Evolutionary conservation across 2,888 invertebrate genomes (phyloP), one percentile per base, ranked within the genome.

Genomic region (Hipparchia semele): DNA sequence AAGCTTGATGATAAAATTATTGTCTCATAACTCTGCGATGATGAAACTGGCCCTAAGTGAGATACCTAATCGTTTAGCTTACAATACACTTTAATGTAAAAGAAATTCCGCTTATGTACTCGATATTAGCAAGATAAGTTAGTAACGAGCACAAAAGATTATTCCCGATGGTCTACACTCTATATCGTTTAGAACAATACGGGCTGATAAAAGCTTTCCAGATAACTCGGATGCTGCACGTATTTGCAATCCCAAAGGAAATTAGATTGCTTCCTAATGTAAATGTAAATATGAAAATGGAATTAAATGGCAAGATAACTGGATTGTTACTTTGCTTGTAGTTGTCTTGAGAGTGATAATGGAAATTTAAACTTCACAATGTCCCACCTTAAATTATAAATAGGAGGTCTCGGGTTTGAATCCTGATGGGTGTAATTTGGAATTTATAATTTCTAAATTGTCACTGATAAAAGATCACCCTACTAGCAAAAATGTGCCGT

Each of bases 211-310:
- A 51, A 60, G 68, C 68, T 60, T 61, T 58, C 51, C 56, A 33
- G 60, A 69, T 69, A 60, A 60, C 49, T 33, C 51, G 68, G 49
- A 49, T 69, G 68, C 60, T 60, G 61, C 69, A 69, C 60, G 69
- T 69, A 53, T 61, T 13, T 53, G 53, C 60, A n/a, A 69, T 68
- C 69, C 69, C 69, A 39, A 53, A 69, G 69, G 69, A 61, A 61
- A 69, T 69, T 61, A 69, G 53, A 69, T 69, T 60, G 61, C 69
- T 53, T 53, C 51, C 61, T 69, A 69, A 69, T 53, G 69, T 51
- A 61, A 53, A 69, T 69, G 69, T 69, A 69, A 69, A 69, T 61
- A 69, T 69, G 69, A 69, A 61, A 61, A 61, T 69, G 68, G 58
- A 60, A 68, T 59, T 68, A 59, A 68, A 60, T 51, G 49, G 60